A percentile compares a stretch with the other conserved stretches of the same genome.
Evolutionary conservation across 2,797 vertebrate genomes (phyloP).

Genomic region (Setipinna tenuifilis): DNA sequence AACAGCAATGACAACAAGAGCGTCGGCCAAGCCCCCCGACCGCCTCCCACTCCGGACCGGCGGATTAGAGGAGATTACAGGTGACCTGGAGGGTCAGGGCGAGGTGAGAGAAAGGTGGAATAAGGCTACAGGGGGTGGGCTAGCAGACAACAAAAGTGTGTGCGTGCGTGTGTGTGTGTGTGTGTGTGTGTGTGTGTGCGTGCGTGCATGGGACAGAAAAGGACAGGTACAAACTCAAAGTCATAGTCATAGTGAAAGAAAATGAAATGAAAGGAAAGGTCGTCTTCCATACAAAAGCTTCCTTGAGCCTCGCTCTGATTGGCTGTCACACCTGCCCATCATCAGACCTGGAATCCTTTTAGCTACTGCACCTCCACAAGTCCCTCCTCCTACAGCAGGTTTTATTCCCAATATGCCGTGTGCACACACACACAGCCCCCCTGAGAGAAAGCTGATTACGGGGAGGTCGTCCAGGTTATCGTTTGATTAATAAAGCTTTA

Average conservation of each 20-base stretch:
- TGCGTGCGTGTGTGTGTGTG: too few relatives aligned
- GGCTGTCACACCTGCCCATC: constrained; percentile 40
- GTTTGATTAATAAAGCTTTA: constrained; percentile 61
- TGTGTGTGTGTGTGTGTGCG: too few relatives aligned
- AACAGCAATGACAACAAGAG: neutral
- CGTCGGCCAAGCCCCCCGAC: neutral
- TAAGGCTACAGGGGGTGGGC: neutral
- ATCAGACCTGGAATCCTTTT: neutral
- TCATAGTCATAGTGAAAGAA: too few relatives aligned
- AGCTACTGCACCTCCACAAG: neutral
- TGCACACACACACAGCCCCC: neutral
- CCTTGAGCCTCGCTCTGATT: neutral
- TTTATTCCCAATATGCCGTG: neutral
- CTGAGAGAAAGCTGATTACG: constrained; percentile 50
- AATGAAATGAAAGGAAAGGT: neutral
- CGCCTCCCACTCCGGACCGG: neutral
- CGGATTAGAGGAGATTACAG: constrained; percentile 10
- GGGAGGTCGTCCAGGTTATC: constrained; percentile 54
- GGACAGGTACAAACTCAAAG: neutral
- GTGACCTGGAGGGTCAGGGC: neutral
- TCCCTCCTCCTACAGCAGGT: neutral
- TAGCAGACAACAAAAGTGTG: neutral
- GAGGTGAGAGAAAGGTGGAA: neutral
- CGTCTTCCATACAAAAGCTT: neutral
- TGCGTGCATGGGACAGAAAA: too few relatives aligned